Base-by-base conservation (phyloP, 2,113 vertebrate genomes). In the Neodontobutis hainanensis region DNA sequence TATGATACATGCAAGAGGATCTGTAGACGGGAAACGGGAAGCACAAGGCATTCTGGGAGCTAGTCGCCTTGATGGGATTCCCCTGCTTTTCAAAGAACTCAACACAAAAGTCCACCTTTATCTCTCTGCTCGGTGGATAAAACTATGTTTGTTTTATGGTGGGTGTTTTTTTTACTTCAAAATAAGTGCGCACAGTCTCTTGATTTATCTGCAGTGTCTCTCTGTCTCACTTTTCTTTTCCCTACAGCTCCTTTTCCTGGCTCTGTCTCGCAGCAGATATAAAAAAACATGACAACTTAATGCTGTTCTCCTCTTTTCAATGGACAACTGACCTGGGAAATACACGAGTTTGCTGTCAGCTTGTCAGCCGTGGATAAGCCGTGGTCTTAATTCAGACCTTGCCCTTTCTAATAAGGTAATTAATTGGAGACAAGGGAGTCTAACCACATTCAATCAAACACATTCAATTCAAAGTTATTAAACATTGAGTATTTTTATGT, bases 141-240 rank as follows among this genome's bases (percentile, higher is more conserved):
- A 73, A 75, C 61, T 60, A 71, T 63, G 65, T 70, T 74, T 65
- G 48, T 72, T 70, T 84, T 60, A 78, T 14, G 35, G 32, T 65
- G 55, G 19, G 38, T 62, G 80, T 84, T 81, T 88, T 85, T 84
- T 63, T 70, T 36, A 63, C 69, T 48, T 19, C 69, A 64, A 65
- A 68, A 62, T 68, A 67, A 80, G 61, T 53, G 75, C 62, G 71
- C 65, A 62, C 70, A 81, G 49, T 61, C 65, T 67, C 58, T 43
- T 51, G 51, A 59, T 64, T 65, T 70, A 46, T 46, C 44, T 46
- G 11, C 12, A 14, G 55, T 63, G 62, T 47, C 34, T 55, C 60
- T 12, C 61, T 73, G 34, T 68, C 66, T 78, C 75, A 85, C 45
- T 56, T 58, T 77, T 48, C 42, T 62, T 27, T 11, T 63, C 16